Percentiles rank a stretch among this genome's conserved stretches.
phyloP scores from a whole-genome alignment of 2,797 vertebrate genomes.

The Chromobotia macracanthus region DNA sequence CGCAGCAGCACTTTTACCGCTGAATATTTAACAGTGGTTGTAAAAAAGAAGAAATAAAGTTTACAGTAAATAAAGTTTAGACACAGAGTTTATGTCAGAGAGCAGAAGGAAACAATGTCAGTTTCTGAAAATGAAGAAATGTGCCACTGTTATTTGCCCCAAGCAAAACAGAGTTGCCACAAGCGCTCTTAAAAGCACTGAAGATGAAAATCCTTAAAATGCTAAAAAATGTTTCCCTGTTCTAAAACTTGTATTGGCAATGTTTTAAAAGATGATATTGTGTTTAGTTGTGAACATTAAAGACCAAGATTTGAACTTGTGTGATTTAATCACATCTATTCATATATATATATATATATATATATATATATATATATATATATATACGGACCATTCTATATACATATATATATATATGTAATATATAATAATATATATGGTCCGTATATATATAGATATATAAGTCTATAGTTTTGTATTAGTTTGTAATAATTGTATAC shows the following conservation, averaged over 20 bases:
- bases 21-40: slow-evolving; percentile 47
- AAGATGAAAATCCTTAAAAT: slow-evolving; percentile 26
- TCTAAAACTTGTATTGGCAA: slow-evolving; percentile 48
- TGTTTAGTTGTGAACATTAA: slow-evolving; percentile 53
- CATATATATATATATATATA: no score
- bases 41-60: slow-evolving; percentile 46
- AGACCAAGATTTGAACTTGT: slow-evolving; percentile 37
- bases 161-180: slow-evolving; percentile 39
- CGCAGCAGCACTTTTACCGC: slow-evolving; percentile 75
- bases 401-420: no score
- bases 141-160: slow-evolving; percentile 3
- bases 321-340: slow-evolving; percentile 3
- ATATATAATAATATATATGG: no score
- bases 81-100: slow-evolving; percentile 43
- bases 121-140: slow-evolving; percentile 18
- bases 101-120: not conserved
- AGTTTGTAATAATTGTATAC: not conserved
- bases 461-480: not conserved
- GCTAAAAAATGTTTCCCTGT: slow-evolving; percentile 18
- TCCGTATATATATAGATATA: no score
- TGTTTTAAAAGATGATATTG: slow-evolving; percentile 48
- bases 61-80: slow-evolving; percentile 60
- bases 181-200: slow-evolving; percentile 42
- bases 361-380: no score
- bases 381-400: no score